Percentiles rank a stretch among this genome's conserved stretches.
Evolutionary conservation across 2,797 vertebrate genomes (phyloP).

Genomic region (Cetoscarus ocellatus): DNA sequence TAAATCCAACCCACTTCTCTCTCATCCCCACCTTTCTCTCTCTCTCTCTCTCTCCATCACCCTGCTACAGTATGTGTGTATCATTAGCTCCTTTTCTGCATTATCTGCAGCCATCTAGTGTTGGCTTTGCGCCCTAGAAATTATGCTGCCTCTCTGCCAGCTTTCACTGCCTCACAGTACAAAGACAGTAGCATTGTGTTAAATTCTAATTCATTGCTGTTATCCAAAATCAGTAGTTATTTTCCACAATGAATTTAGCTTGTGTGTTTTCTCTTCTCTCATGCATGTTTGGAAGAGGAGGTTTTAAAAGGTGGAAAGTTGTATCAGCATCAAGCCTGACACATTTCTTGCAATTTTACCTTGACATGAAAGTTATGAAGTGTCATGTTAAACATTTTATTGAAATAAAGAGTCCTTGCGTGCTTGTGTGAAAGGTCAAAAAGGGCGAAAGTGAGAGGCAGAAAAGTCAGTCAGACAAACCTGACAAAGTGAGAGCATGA

Average conservation of each 20-base stretch:
- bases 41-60: conserved; percentile 41
- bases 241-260: conserved; percentile 11
- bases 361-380: conserved; percentile 25
- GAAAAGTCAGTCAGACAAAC: conserved; percentile 62
- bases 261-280: no score
- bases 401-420: conserved; percentile 39
- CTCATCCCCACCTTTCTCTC: conserved; percentile 16
- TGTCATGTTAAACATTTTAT: conserved; percentile 50
- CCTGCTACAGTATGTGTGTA: conserved; percentile 69
- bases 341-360: conserved; percentile 16
- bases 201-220: conserved; percentile 17
- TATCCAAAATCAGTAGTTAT: background rate
- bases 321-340: background rate
- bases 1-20: conserved; percentile 23
- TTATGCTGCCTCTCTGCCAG: conserved; percentile 59
- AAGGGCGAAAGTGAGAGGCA: conserved; percentile 30
- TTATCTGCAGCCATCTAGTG: conserved; percentile 92
- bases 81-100: conserved; percentile 85
- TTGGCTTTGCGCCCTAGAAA: conserved; percentile 86
- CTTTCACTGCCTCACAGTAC: conserved; percentile 48
- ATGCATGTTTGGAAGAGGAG: no score
- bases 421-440: conserved; percentile 49
- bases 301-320: conserved; percentile 12
- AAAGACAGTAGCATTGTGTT: conserved; percentile 16
- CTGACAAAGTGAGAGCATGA: conserved; percentile 58